These are phyloP conservation scores for Himalopsyche tibetana DNA, from an alignment of 2,888 invertebrate species.

Conservation along the genomic window DNA sequence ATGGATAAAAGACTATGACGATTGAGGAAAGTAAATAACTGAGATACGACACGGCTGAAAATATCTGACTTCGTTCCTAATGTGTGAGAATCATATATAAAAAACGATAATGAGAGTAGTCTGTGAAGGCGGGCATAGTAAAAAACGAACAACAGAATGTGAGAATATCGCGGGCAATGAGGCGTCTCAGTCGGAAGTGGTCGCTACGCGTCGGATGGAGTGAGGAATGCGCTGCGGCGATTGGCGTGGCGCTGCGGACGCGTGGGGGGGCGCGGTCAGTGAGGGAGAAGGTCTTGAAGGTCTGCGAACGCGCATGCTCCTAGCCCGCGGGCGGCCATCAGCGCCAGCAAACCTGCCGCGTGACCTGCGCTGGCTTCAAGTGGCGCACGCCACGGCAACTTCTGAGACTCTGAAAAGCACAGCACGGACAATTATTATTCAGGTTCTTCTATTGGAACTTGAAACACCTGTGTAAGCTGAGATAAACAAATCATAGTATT, in stretches of 20 bases:
- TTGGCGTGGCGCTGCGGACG: not conserved
- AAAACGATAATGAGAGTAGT: not conserved
- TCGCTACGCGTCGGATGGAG: slow-evolving; percentile 28
- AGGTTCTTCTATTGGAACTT: too few species aligned
- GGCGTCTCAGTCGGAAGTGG: slow-evolving; percentile 35
- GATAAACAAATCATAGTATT: too few species aligned
- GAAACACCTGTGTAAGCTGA: too few species aligned
- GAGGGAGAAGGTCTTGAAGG: slow-evolving; percentile 87
- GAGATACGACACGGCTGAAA: too few species aligned
- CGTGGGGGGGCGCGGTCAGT: slow-evolving; percentile 74
- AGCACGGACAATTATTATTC: too few species aligned
- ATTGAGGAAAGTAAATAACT: too few species aligned
- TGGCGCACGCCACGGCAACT: slow-evolving; percentile 93
- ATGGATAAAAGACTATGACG: too few species aligned
- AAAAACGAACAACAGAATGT: slow-evolving; percentile 18
- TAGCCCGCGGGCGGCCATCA: slow-evolving; percentile 93
- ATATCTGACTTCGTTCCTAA: too few species aligned
- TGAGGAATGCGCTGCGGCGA: slow-evolving; percentile 18
- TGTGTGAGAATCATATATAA: too few species aligned
- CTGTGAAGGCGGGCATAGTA: slow-evolving; percentile 34
- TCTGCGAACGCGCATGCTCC: slow-evolving; percentile 97
- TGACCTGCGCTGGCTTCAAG: slow-evolving; percentile 95
- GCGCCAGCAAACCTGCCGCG: slow-evolving; percentile 89
- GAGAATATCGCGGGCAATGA: not conserved
- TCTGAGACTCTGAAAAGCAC: slow-evolving; percentile 87